phyloP scores from a whole-genome alignment of 2,888 invertebrate species.

The Corythucha ciliata region DNA sequence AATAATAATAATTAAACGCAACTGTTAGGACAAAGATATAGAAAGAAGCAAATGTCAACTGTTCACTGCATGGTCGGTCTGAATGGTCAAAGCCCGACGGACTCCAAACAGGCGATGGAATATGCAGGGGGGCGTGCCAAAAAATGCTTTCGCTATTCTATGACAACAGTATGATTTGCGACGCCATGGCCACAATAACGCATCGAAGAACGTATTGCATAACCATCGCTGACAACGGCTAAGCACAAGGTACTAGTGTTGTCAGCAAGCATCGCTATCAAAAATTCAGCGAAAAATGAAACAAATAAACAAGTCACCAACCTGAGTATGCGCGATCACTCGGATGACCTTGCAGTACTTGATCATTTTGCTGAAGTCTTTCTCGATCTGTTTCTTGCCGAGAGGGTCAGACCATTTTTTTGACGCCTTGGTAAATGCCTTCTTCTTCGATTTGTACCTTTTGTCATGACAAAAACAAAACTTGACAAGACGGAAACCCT shows the following conservation, averaged over 20 bases:
- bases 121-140: conserved; percentile 57
- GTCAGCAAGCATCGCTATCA: conserved; percentile 14
- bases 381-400: conserved; percentile 93
- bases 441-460: conserved; percentile 99
- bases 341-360: conserved; percentile 97
- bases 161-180: conserved; percentile 51
- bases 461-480: conserved; percentile 12
- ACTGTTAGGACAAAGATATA: not conserved
- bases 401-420: conserved; percentile 98
- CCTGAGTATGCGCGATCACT: conserved; percentile 96
- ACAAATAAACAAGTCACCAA: too few species aligned
- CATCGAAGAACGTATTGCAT: conserved; percentile 10
- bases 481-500: conserved; percentile 22
- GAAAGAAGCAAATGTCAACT: conserved; percentile 35
- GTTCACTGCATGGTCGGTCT: conserved; percentile 62
- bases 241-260: conserved; percentile 20
- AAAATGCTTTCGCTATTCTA: conserved; percentile 45
- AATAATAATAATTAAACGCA: not conserved
- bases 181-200: conserved; percentile 47
- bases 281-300: too few species aligned
- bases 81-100: conserved; percentile 56
- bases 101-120: conserved; percentile 65
- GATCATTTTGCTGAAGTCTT: conserved; percentile 93
- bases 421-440: conserved; percentile 96
- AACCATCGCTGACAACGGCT: conserved; percentile 23